Evolutionary conservation across 2,113 vertebrate genomes (phyloP).

Genomic region (Clupea harengus): DNA sequence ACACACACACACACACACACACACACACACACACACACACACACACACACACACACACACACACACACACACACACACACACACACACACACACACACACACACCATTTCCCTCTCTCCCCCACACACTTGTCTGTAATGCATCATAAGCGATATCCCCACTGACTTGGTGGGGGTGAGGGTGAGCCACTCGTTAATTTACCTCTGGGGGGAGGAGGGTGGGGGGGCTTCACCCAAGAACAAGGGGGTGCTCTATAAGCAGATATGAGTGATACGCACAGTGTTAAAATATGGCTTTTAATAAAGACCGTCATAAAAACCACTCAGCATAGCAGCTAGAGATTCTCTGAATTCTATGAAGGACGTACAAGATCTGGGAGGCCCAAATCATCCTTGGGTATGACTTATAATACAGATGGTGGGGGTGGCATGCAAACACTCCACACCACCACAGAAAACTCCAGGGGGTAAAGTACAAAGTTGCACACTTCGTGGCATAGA

Average conservation of each 20-base stretch:
- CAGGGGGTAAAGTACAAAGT: neutral
- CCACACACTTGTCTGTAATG: constrained; percentile 53
- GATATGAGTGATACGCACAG: neutral
- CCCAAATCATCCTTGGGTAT: neutral
- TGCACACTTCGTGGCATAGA: neutral
- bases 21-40: neutral
- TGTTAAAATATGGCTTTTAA: constrained; percentile 17
- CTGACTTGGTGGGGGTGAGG: constrained; percentile 42
- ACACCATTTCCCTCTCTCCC: too few relatives aligned
- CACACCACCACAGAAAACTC: neutral
- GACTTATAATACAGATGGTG: neutral
- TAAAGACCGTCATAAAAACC: neutral
- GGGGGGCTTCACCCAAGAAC: neutral
- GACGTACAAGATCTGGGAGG: neutral
- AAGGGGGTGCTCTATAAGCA: neutral
- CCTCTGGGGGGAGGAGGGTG: constrained; percentile 27
- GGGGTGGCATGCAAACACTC: neutral
- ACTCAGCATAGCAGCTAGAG: neutral
- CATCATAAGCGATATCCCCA: constrained; percentile 45
- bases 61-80: constrained; percentile 21
- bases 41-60: constrained; percentile 21
- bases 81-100: neutral
- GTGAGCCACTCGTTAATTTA: constrained; percentile 54
- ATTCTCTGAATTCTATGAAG: neutral
- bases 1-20: constrained; percentile 21